A percentile compares a stretch with the other conserved stretches of the same genome.
Conservation (phyloP, 2,113 vertebrate species). For the Salvator merianae region DNA sequence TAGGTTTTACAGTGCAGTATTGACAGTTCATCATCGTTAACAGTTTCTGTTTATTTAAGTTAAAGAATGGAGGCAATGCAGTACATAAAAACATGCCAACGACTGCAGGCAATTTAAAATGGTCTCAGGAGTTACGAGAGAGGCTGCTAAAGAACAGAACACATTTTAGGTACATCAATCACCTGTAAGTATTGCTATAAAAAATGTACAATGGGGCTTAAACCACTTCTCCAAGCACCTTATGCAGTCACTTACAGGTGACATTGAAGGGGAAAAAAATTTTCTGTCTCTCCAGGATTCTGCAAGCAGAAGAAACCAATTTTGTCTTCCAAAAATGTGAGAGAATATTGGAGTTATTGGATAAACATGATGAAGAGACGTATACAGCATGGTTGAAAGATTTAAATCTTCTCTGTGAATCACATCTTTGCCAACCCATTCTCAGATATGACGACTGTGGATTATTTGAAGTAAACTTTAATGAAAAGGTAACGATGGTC, state of each 20-base stretch:
- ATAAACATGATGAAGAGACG: constrained; percentile 69
- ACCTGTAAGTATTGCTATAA: constrained; percentile 62
- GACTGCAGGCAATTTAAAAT: constrained; percentile 79
- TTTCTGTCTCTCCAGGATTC: constrained; percentile 61
- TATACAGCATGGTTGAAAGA: constrained; percentile 70
- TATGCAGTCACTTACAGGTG: constrained; percentile 43
- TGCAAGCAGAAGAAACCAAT: constrained; percentile 69
- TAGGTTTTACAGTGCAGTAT: constrained; percentile 10
- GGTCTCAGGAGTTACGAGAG: constrained; percentile 72
- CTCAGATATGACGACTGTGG: constrained; percentile 64
- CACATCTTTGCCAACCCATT: constrained; percentile 70
- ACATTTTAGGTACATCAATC: constrained; percentile 69
- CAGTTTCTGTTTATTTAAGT: constrained; percentile 64
- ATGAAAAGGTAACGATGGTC: constrained; percentile 49
- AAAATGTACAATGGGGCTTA: constrained; percentile 27
- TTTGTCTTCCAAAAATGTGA: constrained; percentile 75
- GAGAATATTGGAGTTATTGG: constrained; percentile 69
- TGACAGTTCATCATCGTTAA: constrained; percentile 20
- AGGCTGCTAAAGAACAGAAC: constrained; percentile 71
- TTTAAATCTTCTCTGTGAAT: constrained; percentile 67
- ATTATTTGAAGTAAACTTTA: constrained; percentile 74
- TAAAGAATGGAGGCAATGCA: constrained; percentile 60
- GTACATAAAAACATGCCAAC: constrained; percentile 76
- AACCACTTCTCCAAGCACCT: constrained; percentile 43
- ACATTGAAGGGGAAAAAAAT: constrained; percentile 43